Evolutionary conservation across 2,888 invertebrate species (phyloP).

Genomic region (Tipula helvola): DNA sequence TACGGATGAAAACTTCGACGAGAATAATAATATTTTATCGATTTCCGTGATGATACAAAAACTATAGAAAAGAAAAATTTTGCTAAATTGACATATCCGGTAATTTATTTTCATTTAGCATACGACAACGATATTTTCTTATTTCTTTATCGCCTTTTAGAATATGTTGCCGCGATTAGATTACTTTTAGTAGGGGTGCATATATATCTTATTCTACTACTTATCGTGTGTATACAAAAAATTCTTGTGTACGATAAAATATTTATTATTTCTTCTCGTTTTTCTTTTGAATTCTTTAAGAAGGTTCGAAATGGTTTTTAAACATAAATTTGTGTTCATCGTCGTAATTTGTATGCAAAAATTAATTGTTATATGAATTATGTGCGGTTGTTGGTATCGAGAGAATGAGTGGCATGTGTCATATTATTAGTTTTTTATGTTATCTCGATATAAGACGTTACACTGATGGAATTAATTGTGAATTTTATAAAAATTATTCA

Average conservation of each 20-base stretch:
- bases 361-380: not conserved
- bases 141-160: not conserved
- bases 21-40: not conserved
- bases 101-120: not conserved
- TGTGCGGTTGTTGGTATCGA: not conserved
- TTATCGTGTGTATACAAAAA: not conserved
- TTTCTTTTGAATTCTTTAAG: not conserved
- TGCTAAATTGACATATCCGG: not conserved
- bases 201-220: not conserved
- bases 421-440: not conserved
- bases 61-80: not conserved
- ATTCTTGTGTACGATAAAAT: not conserved
- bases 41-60: not conserved
- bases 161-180: not conserved
- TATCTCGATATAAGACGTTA: not conserved
- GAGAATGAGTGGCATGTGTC: not conserved
- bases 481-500: not conserved
- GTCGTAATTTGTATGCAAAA: not conserved
- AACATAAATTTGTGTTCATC: not conserved
- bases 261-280: not conserved
- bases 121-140: not conserved
- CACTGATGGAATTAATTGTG: not conserved
- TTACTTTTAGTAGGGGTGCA: not conserved
- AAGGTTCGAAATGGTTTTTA: not conserved
- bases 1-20: not conserved